These are phyloP conservation scores for Drosophila sechellia DNA, from an alignment of 1,140 invertebrate genomes.

Conservation along the genomic window DNA sequence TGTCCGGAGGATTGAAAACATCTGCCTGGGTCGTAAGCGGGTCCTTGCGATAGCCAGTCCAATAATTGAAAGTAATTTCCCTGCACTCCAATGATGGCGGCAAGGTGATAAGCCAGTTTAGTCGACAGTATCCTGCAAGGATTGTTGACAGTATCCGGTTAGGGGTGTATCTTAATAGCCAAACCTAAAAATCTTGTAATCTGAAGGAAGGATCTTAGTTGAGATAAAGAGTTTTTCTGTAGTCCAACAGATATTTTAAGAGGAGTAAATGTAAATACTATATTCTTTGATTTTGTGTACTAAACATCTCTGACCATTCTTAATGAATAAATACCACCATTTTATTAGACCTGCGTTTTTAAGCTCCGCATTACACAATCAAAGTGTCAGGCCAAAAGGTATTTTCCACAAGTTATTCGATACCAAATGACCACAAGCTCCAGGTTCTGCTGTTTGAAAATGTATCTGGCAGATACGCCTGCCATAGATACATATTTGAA, in stretches of 20 bases:
- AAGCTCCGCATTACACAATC: constrained; percentile 2
- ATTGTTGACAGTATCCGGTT: constrained; percentile 58
- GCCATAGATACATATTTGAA: constrained; percentile 53
- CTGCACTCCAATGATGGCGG: constrained; percentile 44
- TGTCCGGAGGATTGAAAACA: constrained; percentile 43
- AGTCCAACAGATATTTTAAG: too few relatives aligned
- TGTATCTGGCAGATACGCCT: constrained; percentile 48
- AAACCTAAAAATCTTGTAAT: background rate
- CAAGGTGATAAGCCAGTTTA: constrained; percentile 64
- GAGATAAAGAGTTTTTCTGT: background rate
- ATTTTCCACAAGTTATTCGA: constrained; percentile 3
- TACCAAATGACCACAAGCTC: constrained; percentile 18
- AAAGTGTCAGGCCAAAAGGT: background rate
- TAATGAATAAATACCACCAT: background rate
- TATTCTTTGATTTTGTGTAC: too few relatives aligned
- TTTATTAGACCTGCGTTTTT: background rate
- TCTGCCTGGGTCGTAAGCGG: constrained; percentile 53
- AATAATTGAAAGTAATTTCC: constrained; percentile 76
- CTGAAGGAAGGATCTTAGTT: background rate
- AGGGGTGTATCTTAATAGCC: background rate
- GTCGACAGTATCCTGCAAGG: constrained; percentile 35
- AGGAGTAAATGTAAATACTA: background rate
- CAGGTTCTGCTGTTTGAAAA: constrained; percentile 23
- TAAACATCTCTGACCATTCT: background rate
- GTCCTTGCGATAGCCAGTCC: constrained; percentile 55